Conservation (phyloP, 2,888 invertebrate species). For the Eristalis tenax region DNA sequence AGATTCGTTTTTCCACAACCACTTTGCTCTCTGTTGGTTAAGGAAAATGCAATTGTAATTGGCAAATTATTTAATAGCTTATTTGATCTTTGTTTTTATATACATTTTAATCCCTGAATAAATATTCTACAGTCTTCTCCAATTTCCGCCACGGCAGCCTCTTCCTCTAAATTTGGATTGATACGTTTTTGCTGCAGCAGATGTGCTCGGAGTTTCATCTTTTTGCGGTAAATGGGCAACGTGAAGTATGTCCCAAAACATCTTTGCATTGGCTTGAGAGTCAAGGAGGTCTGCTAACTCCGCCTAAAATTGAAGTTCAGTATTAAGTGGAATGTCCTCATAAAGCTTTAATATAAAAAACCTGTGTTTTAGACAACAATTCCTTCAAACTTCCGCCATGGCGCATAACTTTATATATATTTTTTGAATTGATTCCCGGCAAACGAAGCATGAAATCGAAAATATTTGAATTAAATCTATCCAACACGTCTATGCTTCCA, state of each 20-base stretch:
- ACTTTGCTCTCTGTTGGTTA: not conserved
- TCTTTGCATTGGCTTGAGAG: constrained; percentile 86
- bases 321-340: not conserved
- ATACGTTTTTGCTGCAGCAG: constrained; percentile 34
- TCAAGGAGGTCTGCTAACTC: constrained; percentile 88
- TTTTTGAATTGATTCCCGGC: constrained; percentile 94
- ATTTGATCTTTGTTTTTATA: not conserved
- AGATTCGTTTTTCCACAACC: not conserved
- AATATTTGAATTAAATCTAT: constrained; percentile 87
- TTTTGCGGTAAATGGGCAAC: constrained; percentile 84
- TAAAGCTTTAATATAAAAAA: too few relatives aligned
- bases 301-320: constrained; percentile 82
- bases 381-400: constrained; percentile 87
- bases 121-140: constrained; percentile 1
- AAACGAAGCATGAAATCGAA: constrained; percentile 92
- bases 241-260: constrained; percentile 88
- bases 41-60: not conserved
- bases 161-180: constrained; percentile 48
- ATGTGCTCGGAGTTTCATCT: constrained; percentile 74
- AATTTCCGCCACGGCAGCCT: constrained; percentile 32
- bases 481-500: constrained; percentile 82
- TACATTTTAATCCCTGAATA: not conserved
- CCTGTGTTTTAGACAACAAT: constrained; percentile 84
- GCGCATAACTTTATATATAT: constrained; percentile 89
- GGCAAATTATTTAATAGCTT: not conserved